phyloP scores from a whole-genome alignment of 2,888 invertebrate species.

The Andricus quercusramuli region DNA sequence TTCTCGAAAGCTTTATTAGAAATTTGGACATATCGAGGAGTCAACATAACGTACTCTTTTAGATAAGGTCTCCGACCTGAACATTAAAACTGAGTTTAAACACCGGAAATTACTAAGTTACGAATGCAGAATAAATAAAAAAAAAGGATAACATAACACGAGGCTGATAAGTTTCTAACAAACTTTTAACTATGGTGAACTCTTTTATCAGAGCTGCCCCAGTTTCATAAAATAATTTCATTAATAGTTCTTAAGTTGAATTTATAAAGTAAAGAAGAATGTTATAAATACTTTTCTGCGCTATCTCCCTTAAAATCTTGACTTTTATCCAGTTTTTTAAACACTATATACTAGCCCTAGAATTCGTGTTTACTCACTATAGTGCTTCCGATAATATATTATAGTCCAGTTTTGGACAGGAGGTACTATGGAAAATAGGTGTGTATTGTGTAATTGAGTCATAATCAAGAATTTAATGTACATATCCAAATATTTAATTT shows the following conservation, averaged over 20 bases:
- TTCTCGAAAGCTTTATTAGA: not conserved
- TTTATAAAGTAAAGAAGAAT: not conserved
- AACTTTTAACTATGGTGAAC: not conserved
- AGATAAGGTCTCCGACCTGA: slow-evolving; percentile 24
- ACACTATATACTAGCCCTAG: too few species aligned
- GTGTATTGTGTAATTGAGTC: too few species aligned
- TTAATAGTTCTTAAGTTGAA: not conserved
- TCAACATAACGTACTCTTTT: not conserved
- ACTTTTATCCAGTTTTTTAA: too few species aligned
- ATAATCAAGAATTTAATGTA: too few species aligned
- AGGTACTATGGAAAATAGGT: too few species aligned
- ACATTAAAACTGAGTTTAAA: slow-evolving; percentile 1
- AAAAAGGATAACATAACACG: not conserved
- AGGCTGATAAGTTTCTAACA: not conserved
- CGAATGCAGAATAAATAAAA: not conserved
- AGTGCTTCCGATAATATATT: too few species aligned
- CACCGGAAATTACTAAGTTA: slow-evolving; percentile 18
- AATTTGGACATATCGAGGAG: not conserved
- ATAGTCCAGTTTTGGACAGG: too few species aligned
- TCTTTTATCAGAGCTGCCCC: not conserved
- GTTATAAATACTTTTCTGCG: too few species aligned
- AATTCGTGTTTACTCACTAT: too few species aligned
- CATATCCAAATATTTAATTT: too few species aligned
- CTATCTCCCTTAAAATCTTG: too few species aligned
- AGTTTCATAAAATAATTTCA: not conserved